Evolutionary conservation across 2,888 invertebrate species (phyloP), one percentile per base, ranked within the genome.

Genomic region (Campoplex nolae): DNA sequence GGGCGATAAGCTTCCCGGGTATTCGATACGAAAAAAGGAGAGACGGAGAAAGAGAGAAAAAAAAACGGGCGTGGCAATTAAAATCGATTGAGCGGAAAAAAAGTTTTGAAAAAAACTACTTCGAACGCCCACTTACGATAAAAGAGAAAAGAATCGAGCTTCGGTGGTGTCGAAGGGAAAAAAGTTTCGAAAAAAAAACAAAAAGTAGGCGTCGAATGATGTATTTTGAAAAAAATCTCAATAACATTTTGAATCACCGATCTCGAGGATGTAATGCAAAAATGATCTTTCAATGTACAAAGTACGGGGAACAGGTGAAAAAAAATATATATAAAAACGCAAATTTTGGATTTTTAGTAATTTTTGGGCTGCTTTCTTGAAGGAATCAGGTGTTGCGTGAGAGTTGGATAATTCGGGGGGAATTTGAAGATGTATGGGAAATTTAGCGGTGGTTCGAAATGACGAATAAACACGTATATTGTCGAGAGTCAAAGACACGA

Each of bases 31-130:
- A 85, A 85, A 84, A 90, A 88, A 87, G 89, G 32, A 32, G 58
- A 62, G 58, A 62, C 58, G 13, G 32, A 86, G 86, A 65, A 35
- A 54, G 56, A 56, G 54, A 65, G 23, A 77, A 23, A 35, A 9
- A 79, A 83, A 65, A 88, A 89, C 88, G 88, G 91, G 90, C 88
- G 90, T 85, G 90, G 89, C 87, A 87, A 88, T 90, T 89, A 86
- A 89, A 77, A 65, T 54, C 62, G 32, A 54, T 76, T 48, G n/a
- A 56, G 35, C 38, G 32, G n/a, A 13, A 75, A 75, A 62, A 62
- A 13, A 28, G 23, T 13, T 18, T 45, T 3, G 65, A 65, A 42
- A 68, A 35, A 38, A 74, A 28, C 0, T 0, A 38, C 4, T 32
- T 38, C 0, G 16, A 38, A 35, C 35, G 56, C 35, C 35, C 56